Conservation (phyloP, 2,888 invertebrate genomes). For the Empis stercorea region DNA sequence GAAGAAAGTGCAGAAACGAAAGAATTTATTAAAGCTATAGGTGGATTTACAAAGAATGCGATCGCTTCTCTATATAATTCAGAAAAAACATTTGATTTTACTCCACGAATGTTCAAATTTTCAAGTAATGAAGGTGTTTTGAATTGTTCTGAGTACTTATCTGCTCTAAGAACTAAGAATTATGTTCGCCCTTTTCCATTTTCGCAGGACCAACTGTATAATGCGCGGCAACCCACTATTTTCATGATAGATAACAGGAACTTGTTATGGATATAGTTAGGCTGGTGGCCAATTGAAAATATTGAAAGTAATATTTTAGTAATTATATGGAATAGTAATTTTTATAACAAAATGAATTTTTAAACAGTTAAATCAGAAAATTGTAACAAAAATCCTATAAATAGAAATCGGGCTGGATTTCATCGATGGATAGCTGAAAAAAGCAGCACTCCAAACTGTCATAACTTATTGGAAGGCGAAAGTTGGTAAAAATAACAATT, state of each 20-base stretch:
- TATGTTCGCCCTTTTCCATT: constrained; percentile 74
- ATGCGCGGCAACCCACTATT: constrained; percentile 74
- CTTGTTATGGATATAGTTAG: constrained; percentile 83
- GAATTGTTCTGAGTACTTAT: constrained; percentile 61
- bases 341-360: not conserved
- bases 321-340: too few relatives aligned
- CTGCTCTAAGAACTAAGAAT: constrained; percentile 45
- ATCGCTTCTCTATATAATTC: constrained; percentile 22
- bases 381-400: constrained; percentile 29
- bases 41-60: constrained; percentile 11
- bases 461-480: constrained; percentile 61
- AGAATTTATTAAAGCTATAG: constrained; percentile 36
- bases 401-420: constrained; percentile 54
- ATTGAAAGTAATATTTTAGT: constrained; percentile 30
- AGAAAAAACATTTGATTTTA: constrained; percentile 39
- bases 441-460: constrained; percentile 73
- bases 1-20: constrained; percentile 58
- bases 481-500: constrained; percentile 23
- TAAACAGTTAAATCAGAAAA: constrained; percentile 18
- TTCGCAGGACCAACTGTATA: constrained; percentile 74
- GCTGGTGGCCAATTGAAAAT: constrained; percentile 77
- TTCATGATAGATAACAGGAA: constrained; percentile 72
- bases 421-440: constrained; percentile 71
- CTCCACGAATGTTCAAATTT: constrained; percentile 66
- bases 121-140: constrained; percentile 74